phyloP scores from a whole-genome alignment of 2,888 invertebrate species.

The Aphelenchoides bicaudatus region DNA sequence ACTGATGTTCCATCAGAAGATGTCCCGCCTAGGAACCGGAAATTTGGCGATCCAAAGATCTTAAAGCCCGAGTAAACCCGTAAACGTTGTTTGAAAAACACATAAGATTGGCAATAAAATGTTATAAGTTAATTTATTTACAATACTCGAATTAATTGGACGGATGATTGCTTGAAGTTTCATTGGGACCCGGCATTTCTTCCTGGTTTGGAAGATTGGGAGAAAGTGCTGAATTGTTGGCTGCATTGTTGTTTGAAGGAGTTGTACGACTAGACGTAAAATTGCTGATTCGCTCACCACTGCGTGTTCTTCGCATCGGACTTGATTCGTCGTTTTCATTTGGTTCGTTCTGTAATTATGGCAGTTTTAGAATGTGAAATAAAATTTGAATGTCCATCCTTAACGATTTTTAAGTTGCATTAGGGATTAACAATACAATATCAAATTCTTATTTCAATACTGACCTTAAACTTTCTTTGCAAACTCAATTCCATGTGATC shows the following conservation, averaged over 20 bases:
- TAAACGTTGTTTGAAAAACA: neutral
- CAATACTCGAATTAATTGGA: too few relatives aligned
- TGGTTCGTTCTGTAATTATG: too few relatives aligned
- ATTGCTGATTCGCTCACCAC: neutral
- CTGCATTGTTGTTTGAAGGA: neutral
- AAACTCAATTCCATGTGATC: slow-evolving; percentile 27
- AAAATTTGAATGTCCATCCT: too few relatives aligned
- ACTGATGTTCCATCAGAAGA: slow-evolving; percentile 1
- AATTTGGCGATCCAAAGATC: neutral
- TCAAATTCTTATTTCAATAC: neutral
- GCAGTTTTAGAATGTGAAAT: too few relatives aligned
- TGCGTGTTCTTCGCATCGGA: too few relatives aligned
- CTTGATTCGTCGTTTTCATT: slow-evolving; percentile 12
- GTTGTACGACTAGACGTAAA: slow-evolving; percentile 1
- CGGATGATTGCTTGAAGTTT: too few relatives aligned
- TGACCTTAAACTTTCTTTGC: slow-evolving; percentile 18
- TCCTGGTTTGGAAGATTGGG: too few relatives aligned
- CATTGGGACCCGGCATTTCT: too few relatives aligned
- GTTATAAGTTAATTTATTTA: slow-evolving; percentile 1
- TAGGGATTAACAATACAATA: neutral
- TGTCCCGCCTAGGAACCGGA: neutral
- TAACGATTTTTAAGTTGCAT: neutral
- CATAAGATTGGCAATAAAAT: neutral
- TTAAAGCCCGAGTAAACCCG: neutral
- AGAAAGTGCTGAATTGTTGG: neutral